Percentiles rank a stretch among this genome's conserved stretches.
Conservation (phyloP, 2,113 vertebrate species). For the Cromileptes altivelis region DNA sequence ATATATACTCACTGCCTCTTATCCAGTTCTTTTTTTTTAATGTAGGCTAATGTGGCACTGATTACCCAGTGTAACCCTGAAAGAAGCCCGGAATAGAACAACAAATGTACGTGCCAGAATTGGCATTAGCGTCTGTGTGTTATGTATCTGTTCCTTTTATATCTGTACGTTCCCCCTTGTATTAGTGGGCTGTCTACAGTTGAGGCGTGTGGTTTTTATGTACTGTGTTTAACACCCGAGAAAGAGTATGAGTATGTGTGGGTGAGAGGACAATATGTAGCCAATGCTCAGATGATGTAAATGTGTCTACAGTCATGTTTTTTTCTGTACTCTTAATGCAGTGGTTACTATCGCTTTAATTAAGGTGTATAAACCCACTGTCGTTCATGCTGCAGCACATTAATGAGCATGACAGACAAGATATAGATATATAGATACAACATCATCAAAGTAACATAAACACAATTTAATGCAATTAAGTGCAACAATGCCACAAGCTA, state of each 20-base stretch:
- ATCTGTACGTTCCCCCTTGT: not conserved
- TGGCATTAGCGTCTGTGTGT: no score
- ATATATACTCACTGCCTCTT: not conserved
- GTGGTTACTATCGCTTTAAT: not conserved
- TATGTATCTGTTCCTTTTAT: not conserved
- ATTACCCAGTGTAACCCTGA: not conserved
- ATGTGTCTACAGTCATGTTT: not conserved
- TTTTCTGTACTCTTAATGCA: no score
- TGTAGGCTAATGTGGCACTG: not conserved
- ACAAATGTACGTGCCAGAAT: no score
- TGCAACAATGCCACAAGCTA: not conserved
- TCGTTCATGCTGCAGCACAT: not conserved
- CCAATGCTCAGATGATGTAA: not conserved
- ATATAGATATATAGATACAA: no score
- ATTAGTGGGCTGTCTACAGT: not conserved
- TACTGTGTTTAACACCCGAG: no score
- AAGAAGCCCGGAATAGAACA: not conserved
- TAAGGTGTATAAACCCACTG: not conserved
- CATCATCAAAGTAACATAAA: no score
- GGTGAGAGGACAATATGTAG: not conserved
- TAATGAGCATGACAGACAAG: not conserved
- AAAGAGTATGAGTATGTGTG: not conserved
- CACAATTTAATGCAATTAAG: not conserved
- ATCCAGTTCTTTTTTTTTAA: not conserved
- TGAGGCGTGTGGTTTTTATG: not conserved